Conservation (phyloP, 2,113 vertebrate genomes). For the Nibea albiflora region DNA sequence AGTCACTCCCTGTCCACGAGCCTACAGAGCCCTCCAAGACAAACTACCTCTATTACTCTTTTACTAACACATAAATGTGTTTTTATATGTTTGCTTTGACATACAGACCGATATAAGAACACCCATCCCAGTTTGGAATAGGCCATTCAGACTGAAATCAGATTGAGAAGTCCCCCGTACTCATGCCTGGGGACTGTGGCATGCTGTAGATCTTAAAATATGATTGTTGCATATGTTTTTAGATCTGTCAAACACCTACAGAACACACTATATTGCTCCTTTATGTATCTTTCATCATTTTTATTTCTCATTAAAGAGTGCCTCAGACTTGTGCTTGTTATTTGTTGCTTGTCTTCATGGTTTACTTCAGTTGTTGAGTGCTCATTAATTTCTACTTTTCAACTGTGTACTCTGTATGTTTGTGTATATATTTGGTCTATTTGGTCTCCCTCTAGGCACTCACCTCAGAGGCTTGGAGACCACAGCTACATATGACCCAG, state of each 20-base stretch:
- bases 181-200: background rate
- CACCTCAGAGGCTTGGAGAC: conserved; percentile 96
- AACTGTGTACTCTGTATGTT: background rate
- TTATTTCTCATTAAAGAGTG: background rate
- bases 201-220: background rate
- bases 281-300: conserved; percentile 9
- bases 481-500: conserved; percentile 94
- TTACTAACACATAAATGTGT: background rate
- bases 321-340: background rate
- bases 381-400: background rate
- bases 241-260: conserved; percentile 81
- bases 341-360: background rate
- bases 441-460: conserved; percentile 85
- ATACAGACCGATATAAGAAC: background rate
- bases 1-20: background rate
- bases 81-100: background rate
- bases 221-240: conserved; percentile 2
- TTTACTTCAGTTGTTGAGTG: background rate
- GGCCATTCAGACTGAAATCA: background rate
- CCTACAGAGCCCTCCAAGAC: background rate
- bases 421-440: conserved; percentile 25
- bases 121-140: background rate
- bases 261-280: conserved; percentile 12
- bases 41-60: background rate
- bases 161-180: background rate